Evolutionary conservation across 2,888 invertebrate genomes (phyloP).

Genomic region (Lapara coniferarum): DNA sequence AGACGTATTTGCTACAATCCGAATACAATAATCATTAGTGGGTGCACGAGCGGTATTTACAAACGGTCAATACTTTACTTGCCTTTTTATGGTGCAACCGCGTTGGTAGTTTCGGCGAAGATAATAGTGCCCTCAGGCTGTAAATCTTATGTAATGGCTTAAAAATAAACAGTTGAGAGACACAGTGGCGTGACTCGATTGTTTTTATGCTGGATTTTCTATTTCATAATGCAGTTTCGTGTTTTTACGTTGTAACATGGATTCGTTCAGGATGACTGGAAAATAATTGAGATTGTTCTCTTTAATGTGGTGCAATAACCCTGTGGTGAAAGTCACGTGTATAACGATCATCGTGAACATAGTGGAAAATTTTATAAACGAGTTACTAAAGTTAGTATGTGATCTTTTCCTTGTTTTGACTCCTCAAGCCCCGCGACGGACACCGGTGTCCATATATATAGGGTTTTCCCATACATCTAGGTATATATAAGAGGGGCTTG

Average conservation of each 20-base stretch:
- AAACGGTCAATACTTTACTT: slow-evolving; percentile 51
- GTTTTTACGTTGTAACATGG: slow-evolving; percentile 12
- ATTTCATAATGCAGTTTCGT: slow-evolving; percentile 44
- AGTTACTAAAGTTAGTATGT: no score
- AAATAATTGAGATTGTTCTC: neutral
- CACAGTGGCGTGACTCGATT: slow-evolving; percentile 18
- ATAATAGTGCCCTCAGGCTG: slow-evolving; percentile 61
- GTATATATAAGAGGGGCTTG: no score
- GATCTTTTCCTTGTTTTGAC: no score
- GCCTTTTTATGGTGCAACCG: slow-evolving; percentile 50
- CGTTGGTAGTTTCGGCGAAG: slow-evolving; percentile 57
- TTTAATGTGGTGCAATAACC: neutral
- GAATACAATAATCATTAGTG: slow-evolving; percentile 10
- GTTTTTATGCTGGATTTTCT: slow-evolving; percentile 23
- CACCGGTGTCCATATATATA: no score
- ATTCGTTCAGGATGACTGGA: neutral
- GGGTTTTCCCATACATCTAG: no score
- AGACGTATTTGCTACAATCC: neutral
- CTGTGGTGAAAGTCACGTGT: neutral
- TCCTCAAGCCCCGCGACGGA: no score
- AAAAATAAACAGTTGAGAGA: slow-evolving; percentile 62
- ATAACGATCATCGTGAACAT: no score
- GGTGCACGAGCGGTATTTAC: slow-evolving; percentile 40
- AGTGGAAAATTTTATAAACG: no score
- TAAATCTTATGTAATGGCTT: slow-evolving; percentile 66